phyloP scores from a whole-genome alignment of 2,797 vertebrate genomes.

The Bufotes viridis region DNA sequence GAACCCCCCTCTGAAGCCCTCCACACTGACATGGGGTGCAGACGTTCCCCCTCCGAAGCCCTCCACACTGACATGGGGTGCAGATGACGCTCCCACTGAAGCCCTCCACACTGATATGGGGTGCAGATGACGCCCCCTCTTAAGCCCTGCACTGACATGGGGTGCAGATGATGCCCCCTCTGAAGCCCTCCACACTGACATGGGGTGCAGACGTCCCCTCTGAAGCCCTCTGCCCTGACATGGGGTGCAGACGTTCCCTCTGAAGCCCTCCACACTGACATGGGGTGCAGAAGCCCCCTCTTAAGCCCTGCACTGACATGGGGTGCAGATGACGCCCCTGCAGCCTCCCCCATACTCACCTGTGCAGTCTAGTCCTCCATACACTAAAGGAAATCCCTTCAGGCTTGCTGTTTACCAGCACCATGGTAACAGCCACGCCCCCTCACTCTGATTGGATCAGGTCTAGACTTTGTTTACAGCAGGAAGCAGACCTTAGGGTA shows the following conservation, averaged over 20 bases:
- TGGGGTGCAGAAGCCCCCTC: not conserved
- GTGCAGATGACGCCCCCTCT: too few relatives aligned
- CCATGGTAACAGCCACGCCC: conserved; percentile 54
- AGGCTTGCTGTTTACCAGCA: conserved; percentile 11
- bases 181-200: too few relatives aligned
- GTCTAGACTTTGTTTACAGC: not conserved
- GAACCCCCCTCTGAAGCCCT: too few relatives aligned
- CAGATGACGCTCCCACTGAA: too few relatives aligned
- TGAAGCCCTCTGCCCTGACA: too few relatives aligned
- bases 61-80: too few relatives aligned
- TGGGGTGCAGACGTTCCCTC: not conserved
- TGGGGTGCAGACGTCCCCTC: too few relatives aligned
- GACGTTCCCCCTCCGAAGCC: too few relatives aligned
- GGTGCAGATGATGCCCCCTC: too few relatives aligned
- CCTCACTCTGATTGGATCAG: conserved; percentile 59
- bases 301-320: not conserved
- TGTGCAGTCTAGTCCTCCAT: rapidly evolving
- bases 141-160: too few relatives aligned
- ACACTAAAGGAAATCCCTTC: not conserved
- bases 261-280: not conserved
- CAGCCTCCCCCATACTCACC: not conserved
- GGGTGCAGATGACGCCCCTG: not conserved
- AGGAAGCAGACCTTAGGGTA: not conserved
- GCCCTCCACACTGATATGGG: too few relatives aligned
- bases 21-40: too few relatives aligned